These are phyloP conservation scores for Apodemia zela DNA, from an alignment of 2,888 invertebrate genomes.

Conservation along the genomic window DNA sequence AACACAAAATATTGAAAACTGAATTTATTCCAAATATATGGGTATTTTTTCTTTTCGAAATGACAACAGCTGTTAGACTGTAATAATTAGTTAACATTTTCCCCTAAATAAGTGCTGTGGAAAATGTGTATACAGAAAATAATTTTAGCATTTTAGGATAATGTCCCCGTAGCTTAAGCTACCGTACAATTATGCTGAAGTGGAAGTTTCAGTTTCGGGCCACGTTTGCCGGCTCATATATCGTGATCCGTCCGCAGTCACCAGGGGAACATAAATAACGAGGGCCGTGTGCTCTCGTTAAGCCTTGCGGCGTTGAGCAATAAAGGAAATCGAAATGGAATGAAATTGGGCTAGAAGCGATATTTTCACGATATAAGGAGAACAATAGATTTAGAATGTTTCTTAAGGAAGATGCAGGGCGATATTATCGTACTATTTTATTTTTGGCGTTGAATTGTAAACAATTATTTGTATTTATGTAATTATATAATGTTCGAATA, in stretches of 20 bases:
- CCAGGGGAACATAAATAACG: conserved; percentile 79
- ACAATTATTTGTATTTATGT: background rate
- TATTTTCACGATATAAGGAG: conserved; percentile 71
- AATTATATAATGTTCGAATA: too few relatives aligned
- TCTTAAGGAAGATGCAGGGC: conserved; percentile 46
- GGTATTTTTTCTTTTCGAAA: too few relatives aligned
- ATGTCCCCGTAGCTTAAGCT: conserved; percentile 54
- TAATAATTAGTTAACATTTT: too few relatives aligned
- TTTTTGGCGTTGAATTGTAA: background rate
- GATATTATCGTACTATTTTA: background rate
- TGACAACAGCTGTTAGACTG: too few relatives aligned
- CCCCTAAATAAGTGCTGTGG: too few relatives aligned
- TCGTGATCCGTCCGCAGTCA: conserved; percentile 76
- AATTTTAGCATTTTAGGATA: conserved; percentile 15
- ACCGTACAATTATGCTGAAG: conserved; percentile 71
- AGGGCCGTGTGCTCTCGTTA: conserved; percentile 75
- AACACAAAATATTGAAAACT: too few relatives aligned
- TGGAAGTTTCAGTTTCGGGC: conserved; percentile 63
- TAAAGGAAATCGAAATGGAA: conserved; percentile 81
- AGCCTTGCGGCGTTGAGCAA: conserved; percentile 77
- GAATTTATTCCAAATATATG: too few relatives aligned
- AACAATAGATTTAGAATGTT: conserved; percentile 70
- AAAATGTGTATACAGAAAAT: conserved; percentile 11
- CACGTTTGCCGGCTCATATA: conserved; percentile 66
- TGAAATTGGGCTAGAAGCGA: conserved; percentile 77